phyloP scores from a whole-genome alignment of 2,797 vertebrate genomes.

The Cottoperca gobio region DNA sequence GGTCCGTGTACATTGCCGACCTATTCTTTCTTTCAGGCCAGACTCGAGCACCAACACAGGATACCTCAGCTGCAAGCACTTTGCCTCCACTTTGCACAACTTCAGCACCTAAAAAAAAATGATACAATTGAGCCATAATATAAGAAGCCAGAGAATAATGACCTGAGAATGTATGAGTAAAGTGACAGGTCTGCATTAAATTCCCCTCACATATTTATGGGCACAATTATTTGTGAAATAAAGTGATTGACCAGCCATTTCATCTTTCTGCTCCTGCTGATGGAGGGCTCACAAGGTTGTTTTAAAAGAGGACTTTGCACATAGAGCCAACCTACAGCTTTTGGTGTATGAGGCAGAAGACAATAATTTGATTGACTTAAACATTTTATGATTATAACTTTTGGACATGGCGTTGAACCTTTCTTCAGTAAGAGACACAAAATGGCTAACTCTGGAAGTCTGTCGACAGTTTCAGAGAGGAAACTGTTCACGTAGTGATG shows the following conservation, averaged over 20 bases:
- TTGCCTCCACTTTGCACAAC: conserved; percentile 78
- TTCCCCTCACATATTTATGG: conserved; percentile 72
- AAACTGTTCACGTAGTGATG: conserved; percentile 97
- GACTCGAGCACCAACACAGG: conserved; percentile 71
- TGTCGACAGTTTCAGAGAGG: conserved; percentile 99
- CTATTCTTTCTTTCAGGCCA: conserved; percentile 70
- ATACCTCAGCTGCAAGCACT: conserved; percentile 82
- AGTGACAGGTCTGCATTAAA: conserved; percentile 68
- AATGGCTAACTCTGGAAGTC: conserved; percentile 99
- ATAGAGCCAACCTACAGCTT: conserved; percentile 28
- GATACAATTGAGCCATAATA: conserved; percentile 58
- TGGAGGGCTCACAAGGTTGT: conserved; percentile 59
- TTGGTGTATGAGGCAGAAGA: conserved; percentile 23
- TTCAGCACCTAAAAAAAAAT: conserved; percentile 63
- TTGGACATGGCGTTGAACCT: conserved; percentile 94
- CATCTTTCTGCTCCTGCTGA: conserved; percentile 54
- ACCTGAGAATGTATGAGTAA: conserved; percentile 72
- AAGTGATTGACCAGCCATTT: conserved; percentile 60
- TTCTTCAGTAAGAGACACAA: conserved; percentile 96
- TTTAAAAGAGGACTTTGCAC: conserved; percentile 57
- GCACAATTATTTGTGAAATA: conserved; percentile 74
- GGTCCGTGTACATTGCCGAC: conserved; percentile 62
- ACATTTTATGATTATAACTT: conserved; percentile 48
- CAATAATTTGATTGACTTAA: conserved; percentile 32
- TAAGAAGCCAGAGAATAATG: conserved; percentile 57